Evolutionary conservation across 2,113 vertebrate species (phyloP).

Genomic region (Passer montanus): DNA sequence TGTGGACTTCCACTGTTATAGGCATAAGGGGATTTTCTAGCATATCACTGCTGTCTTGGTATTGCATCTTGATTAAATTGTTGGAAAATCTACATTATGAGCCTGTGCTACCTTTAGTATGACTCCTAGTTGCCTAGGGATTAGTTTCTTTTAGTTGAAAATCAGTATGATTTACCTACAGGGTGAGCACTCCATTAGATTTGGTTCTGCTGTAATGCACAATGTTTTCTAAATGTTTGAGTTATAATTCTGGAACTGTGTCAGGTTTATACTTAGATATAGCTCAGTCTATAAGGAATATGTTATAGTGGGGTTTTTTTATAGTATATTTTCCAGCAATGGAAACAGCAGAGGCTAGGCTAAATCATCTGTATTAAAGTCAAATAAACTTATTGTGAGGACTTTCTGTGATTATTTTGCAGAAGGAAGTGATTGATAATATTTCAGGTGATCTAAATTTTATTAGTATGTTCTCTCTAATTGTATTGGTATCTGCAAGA

Average conservation of each 20-base stretch:
- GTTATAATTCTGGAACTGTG: background rate
- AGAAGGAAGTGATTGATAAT: background rate
- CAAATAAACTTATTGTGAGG: background rate
- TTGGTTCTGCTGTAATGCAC: background rate
- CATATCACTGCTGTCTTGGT: background rate
- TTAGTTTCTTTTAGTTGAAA: background rate
- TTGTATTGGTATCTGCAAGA: background rate
- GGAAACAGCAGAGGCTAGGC: background rate
- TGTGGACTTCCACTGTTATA: background rate
- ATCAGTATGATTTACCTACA: background rate
- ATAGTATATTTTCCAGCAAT: background rate
- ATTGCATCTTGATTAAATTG: background rate
- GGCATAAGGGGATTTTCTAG: background rate
- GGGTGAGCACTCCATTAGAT: background rate
- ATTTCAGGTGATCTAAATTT: background rate
- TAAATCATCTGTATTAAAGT: background rate
- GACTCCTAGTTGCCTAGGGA: background rate
- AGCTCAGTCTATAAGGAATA: background rate
- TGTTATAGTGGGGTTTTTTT: background rate
- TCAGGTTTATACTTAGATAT: background rate
- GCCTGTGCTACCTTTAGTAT: background rate
- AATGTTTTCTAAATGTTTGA: background rate
- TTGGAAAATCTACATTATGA: background rate
- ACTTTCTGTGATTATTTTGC: background rate
- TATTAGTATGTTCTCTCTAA: background rate